These are phyloP conservation scores for Brachyhypopomus gauderio DNA, from an alignment of 2,113 vertebrate genomes.

Conservation along the genomic window DNA sequence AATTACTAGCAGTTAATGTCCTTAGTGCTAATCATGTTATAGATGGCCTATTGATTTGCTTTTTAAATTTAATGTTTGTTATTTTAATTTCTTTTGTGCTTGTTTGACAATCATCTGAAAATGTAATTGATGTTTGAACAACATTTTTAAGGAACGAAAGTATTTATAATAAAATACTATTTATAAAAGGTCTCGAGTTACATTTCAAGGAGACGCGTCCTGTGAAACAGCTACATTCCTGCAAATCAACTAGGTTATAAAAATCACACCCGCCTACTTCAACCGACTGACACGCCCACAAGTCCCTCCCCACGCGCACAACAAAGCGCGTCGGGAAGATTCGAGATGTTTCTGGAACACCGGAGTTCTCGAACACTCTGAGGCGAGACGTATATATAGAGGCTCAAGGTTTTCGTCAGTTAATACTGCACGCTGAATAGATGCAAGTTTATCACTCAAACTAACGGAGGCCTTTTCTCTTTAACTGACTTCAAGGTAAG, in stretches of 20 bases:
- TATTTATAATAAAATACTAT: conserved; percentile 54
- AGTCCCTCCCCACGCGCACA: conserved; percentile 15
- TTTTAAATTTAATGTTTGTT: conserved; percentile 65
- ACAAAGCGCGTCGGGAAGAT: conserved; percentile 49
- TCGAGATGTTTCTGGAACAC: conserved; percentile 74
- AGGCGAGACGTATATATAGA: conserved; percentile 53
- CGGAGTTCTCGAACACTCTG: conserved; percentile 67
- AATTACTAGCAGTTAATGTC: conserved; percentile 15
- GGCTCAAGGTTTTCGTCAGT: neutral
- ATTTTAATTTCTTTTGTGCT: conserved; percentile 55
- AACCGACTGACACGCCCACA: conserved; percentile 52
- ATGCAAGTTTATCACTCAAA: too few species aligned
- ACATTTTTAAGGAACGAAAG: conserved; percentile 37
- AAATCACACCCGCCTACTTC: conserved; percentile 24
- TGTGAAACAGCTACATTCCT: neutral
- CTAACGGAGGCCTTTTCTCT: too few species aligned
- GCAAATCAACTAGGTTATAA: neutral
- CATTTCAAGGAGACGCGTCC: too few species aligned
- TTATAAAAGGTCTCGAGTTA: neutral
- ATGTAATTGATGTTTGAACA: conserved; percentile 11
- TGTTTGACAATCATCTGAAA: conserved; percentile 64
- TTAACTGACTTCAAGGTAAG: too few species aligned
- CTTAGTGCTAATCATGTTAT: conserved; percentile 24
- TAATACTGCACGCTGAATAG: neutral
- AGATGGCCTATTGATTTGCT: conserved; percentile 31